phyloP scores from a whole-genome alignment of 2,797 vertebrate genomes.

The Dallia pectoralis region DNA sequence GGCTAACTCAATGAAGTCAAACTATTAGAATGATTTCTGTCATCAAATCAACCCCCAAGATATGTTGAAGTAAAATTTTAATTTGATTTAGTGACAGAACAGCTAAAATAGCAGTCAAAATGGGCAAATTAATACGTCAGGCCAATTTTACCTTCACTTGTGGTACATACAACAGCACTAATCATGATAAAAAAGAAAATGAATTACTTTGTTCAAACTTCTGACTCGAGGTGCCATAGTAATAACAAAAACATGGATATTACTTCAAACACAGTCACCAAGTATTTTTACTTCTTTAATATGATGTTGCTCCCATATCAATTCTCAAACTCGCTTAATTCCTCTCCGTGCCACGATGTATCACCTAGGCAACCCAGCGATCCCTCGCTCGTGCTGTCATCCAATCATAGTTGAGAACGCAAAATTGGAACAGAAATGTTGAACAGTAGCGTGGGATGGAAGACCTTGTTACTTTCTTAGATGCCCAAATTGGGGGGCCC shows the following conservation, averaged over 20 bases:
- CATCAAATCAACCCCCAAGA: no score
- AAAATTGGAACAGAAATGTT: neutral
- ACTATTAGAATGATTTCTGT: no score
- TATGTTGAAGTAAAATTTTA: no score
- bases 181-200: neutral
- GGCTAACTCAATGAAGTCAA: no score
- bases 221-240: constrained; percentile 45
- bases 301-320: constrained; percentile 65
- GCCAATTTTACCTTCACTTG: neutral
- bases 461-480: constrained; percentile 16
- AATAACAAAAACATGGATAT: constrained; percentile 60
- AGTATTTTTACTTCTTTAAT: constrained; percentile 78
- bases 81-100: neutral
- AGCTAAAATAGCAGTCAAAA: neutral
- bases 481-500: constrained; percentile 33
- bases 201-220: constrained; percentile 5
- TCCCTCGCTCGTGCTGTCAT: constrained; percentile 1
- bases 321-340: constrained; percentile 65
- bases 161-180: neutral
- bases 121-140: neutral
- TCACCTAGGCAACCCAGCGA: constrained; percentile 9
- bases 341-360: constrained; percentile 32
- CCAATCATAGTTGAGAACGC: neutral
- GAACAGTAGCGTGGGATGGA: neutral
- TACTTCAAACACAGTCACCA: constrained; percentile 74